A percentile compares a stretch with the other conserved stretches of the same genome.
Conservation (phyloP, 2,113 vertebrate species). For the Euleptes europaea region DNA sequence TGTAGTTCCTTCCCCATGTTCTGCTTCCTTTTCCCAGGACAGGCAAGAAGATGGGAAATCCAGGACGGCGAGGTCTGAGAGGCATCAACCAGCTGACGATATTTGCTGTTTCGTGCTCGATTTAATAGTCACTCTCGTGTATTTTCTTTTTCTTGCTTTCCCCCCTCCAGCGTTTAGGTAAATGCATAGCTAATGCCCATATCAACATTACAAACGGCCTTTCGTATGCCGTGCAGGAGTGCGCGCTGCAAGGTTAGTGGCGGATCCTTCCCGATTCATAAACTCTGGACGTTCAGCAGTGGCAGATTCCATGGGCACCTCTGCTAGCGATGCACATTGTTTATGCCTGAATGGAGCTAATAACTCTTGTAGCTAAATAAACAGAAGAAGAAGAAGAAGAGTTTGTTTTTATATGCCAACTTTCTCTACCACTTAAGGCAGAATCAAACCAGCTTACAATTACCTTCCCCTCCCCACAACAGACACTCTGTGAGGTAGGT, state of each 20-base stretch:
- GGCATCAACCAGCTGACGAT: no score
- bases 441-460: no score
- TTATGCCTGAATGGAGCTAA: no score
- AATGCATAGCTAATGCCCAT: conserved; percentile 65
- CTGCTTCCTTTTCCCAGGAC: not conserved
- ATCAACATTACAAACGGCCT: not conserved
- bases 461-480: no score
- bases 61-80: not conserved
- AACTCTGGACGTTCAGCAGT: not conserved
- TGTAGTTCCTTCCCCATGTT: not conserved
- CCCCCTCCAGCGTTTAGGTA: conserved; percentile 69
- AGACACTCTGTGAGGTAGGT: no score
- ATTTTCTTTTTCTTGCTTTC: not conserved
- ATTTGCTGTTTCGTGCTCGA: not conserved
- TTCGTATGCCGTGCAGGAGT: not conserved
- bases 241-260: conserved; percentile 62
- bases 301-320: not conserved
- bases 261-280: not conserved
- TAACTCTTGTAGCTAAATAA: no score
- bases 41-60: not conserved
- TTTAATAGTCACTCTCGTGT: not conserved
- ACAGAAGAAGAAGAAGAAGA: no score
- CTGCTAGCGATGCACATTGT: not conserved
- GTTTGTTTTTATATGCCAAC: no score
- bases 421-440: no score